Evolutionary conservation across 2,797 vertebrate species (phyloP), one percentile per base, ranked within the genome.

Genomic region (Coranthus polyacanthus): DNA sequence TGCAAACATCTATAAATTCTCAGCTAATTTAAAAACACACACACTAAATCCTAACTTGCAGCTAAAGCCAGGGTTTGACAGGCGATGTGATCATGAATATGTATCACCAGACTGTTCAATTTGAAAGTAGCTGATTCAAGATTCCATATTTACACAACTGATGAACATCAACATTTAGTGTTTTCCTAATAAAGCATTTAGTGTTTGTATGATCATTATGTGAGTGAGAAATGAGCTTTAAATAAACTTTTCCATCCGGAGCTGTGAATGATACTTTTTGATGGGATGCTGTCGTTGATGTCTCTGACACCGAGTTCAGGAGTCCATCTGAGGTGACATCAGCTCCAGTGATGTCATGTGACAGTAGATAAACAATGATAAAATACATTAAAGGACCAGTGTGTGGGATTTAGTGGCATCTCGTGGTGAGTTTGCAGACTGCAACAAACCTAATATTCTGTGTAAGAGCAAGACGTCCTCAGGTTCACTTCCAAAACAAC

Each of bases 101-200:
- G 42, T 17, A 64, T 45, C 44, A 51, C 11, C 12, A 57, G 5
- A 22, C 36, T 57, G 8, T 59, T 53, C 24, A 32, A 39, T 50
- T 50, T 37, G 5, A 18, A 15, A 53, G n/a, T 26, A 45, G 44
- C 50, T 70, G 16, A 7, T 3, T 15, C 18, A 13, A 15, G 26
- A 38, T 7, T 58, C 26, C 22, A n/a, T 36, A 45, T 36, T 29
- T 38, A 57, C 13, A 51, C 2, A 0, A 70, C 41, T 12, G 2
- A 60, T 37, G 26, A 56, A 38, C 54, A 68, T 72, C 52, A 68
- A 47, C 50, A 65, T 62, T 57, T 36, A 68, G 60, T 45, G 20
- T 66, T 62, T 61, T 58, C 12, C 20, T 65, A 29, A 66, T 73
- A 53, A 60, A 54, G 55, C 51, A 29, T 54, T 66, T 52, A 54